Evolutionary conservation across 2,797 vertebrate species (phyloP).

Genomic region (Muraenolepis orangiensis): DNA sequence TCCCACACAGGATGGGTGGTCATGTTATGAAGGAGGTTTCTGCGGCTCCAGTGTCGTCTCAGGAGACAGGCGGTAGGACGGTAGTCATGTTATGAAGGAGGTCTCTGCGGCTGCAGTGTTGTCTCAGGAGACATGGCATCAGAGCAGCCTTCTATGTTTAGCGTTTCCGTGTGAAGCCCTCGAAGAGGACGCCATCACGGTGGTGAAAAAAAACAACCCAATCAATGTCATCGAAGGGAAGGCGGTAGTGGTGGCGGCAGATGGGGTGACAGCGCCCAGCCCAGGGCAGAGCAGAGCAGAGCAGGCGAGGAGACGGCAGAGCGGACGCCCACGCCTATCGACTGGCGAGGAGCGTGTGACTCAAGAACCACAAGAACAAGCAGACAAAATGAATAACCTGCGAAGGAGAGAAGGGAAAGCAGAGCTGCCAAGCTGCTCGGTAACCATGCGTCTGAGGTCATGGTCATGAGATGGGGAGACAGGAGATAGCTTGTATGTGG

Average conservation of each 20-base stretch:
- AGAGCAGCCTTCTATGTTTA: constrained; percentile 28
- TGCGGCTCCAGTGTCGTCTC: not conserved
- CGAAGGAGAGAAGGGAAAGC: constrained; percentile 14
- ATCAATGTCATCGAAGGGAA: not conserved
- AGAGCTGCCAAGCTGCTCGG: not conserved
- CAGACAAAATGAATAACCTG: not conserved
- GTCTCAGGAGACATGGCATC: not conserved
- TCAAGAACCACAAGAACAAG: constrained; percentile 45
- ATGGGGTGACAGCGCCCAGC: constrained; percentile 77
- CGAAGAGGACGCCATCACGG: not conserved
- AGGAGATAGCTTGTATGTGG: too few relatives aligned
- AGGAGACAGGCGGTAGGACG: not conserved
- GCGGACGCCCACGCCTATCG: constrained; percentile 69
- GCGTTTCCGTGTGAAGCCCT: constrained; percentile 3
- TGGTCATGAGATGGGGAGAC: too few relatives aligned
- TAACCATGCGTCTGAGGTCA: too few relatives aligned
- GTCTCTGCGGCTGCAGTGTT: not conserved
- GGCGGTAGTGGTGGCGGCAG: constrained; percentile 53
- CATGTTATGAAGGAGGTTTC: not conserved
- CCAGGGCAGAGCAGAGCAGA: too few relatives aligned
- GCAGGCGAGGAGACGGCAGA: constrained; percentile 60
- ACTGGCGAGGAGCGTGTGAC: constrained; percentile 62
- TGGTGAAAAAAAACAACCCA: not conserved
- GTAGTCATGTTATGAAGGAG: not conserved
- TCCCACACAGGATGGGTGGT: too few relatives aligned